These are phyloP conservation scores for Elephas maximus DNA, from an alignment of 2,113 vertebrate species.

Conservation along the genomic window DNA sequence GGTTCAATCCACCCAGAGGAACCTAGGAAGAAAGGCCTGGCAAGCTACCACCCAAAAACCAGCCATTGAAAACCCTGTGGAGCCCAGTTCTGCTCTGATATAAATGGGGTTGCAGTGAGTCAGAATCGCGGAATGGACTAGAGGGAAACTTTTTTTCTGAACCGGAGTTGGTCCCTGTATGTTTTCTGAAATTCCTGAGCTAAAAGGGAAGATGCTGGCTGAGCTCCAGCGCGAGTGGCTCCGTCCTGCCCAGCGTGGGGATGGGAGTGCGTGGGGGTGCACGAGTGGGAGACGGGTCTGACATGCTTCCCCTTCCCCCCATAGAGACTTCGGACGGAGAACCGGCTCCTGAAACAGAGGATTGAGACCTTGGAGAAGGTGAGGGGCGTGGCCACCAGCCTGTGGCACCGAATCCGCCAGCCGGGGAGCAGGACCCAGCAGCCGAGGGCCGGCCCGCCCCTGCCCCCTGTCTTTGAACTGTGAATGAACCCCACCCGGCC, in stretches of 20 bases:
- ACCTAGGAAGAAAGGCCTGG: background rate
- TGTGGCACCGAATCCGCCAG: slow-evolving; percentile 24
- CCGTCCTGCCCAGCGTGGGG: background rate
- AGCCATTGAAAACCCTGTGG: background rate
- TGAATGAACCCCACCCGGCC: too few relatives aligned
- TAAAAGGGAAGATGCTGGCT: background rate
- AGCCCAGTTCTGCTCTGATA: background rate
- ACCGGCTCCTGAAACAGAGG: slow-evolving; percentile 96
- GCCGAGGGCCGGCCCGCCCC: background rate
- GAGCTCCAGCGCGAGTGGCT: background rate
- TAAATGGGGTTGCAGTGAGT: background rate
- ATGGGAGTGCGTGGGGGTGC: background rate
- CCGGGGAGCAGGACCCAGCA: background rate
- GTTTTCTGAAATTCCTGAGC: slow-evolving; percentile 37
- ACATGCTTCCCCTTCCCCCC: background rate
- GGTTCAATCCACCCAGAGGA: background rate
- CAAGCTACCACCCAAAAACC: background rate
- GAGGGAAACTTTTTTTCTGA: background rate
- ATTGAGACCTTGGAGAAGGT: slow-evolving; percentile 98
- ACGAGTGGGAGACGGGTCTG: background rate
- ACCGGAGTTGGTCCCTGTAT: background rate
- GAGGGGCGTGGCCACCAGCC: slow-evolving; percentile 42
- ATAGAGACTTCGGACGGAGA: slow-evolving; percentile 96
- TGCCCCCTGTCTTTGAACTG: background rate
- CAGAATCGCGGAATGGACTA: background rate